Percentiles rank a stretch among this genome's conserved stretches.
These are phyloP conservation scores for Anser cygnoides DNA, from an alignment of 2,113 vertebrate genomes.

Conservation along the genomic window DNA sequence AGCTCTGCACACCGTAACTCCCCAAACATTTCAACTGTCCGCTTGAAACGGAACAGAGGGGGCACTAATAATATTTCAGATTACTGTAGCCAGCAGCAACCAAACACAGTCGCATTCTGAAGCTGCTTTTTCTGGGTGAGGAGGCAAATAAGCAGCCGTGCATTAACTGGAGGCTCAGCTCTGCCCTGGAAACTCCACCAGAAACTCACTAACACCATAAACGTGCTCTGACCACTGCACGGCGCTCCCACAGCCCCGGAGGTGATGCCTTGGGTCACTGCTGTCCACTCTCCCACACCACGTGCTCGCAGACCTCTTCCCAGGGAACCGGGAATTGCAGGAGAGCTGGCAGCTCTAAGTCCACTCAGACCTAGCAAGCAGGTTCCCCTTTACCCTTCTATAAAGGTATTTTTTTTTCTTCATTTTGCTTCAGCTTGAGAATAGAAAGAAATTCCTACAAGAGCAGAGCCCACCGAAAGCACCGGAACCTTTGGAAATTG, in stretches of 20 bases:
- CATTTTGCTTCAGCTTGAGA: neutral
- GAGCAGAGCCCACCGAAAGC: neutral
- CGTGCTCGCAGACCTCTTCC: neutral
- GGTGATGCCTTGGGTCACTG: neutral
- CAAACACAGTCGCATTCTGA: neutral
- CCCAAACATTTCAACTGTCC: neutral
- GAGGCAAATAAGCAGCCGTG: neutral
- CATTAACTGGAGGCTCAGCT: neutral
- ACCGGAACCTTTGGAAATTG: neutral
- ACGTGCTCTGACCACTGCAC: too few species aligned
- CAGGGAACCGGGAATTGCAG: neutral
- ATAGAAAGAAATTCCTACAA: neutral
- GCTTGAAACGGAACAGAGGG: neutral
- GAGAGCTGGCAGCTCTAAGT: neutral
- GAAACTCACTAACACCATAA: neutral
- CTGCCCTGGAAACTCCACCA: neutral
- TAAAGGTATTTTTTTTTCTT: neutral
- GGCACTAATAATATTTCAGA: neutral
- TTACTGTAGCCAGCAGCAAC: neutral
- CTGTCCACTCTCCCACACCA: neutral
- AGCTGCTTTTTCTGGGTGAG: neutral
- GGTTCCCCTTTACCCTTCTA: accelerated
- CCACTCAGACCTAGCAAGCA: neutral
- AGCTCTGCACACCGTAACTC: neutral
- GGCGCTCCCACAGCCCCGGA: too few species aligned